A percentile compares a stretch with the other conserved stretches of the same genome.
phyloP scores from a whole-genome alignment of 1,140 invertebrate species.

The Aphaenogaster floridana region DNA sequence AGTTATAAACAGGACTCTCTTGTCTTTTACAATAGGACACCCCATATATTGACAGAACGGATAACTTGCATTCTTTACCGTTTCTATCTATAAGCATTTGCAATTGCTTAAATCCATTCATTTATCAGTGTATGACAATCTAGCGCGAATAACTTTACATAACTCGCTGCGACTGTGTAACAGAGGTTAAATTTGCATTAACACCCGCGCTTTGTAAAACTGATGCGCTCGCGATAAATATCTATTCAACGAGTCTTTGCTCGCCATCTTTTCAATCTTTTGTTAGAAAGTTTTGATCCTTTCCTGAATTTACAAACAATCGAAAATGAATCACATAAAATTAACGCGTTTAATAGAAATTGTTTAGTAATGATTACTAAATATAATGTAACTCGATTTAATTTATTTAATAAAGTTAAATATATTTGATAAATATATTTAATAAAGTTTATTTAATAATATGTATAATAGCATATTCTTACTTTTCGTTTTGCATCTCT shows the following conservation, averaged over 20 bases:
- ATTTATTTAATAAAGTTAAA: not conserved
- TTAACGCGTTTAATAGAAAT: not conserved
- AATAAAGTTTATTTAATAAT: not conserved
- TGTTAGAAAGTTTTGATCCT: not conserved
- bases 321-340: slow-evolving; percentile 3
- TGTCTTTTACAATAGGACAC: not conserved
- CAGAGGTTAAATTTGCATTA: slow-evolving; percentile 32
- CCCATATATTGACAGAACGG: too few species aligned
- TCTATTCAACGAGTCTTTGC: not conserved
- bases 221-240: slow-evolving; percentile 19
- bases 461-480: not conserved
- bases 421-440: too few species aligned
- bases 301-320: not conserved
- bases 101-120: slow-evolving; percentile 36
- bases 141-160: slow-evolving; percentile 39
- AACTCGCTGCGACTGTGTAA: not conserved
- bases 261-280: not conserved
- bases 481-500: not conserved
- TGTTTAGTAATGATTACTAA: not conserved
- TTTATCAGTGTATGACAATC: slow-evolving; percentile 9
- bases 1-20: not conserved
- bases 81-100: slow-evolving; percentile 2
- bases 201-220: slow-evolving; percentile 17
- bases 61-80: not conserved
- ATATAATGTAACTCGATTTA: not conserved